These are phyloP conservation scores for Barbus barbus DNA, from an alignment of 2,113 vertebrate genomes.

Conservation along the genomic window DNA sequence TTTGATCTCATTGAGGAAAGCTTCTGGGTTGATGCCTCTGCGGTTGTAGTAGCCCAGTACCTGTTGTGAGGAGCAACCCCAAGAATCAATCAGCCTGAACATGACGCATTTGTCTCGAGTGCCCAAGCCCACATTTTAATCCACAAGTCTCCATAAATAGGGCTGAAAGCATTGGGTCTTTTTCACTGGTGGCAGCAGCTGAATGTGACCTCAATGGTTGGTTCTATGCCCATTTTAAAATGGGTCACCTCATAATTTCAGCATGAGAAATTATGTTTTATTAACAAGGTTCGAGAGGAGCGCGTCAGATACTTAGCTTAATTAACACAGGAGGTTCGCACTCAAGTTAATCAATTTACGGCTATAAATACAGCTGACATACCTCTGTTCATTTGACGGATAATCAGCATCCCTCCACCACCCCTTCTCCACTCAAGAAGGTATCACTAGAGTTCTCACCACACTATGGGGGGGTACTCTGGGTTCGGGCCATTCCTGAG, in stretches of 20 bases:
- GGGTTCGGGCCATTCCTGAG: too few species aligned
- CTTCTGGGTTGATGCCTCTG: conserved; percentile 89
- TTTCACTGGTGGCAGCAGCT: conserved; percentile 41
- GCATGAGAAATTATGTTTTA: too few species aligned
- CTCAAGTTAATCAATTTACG: too few species aligned
- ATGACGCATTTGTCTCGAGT: conserved; percentile 10
- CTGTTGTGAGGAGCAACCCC: conserved; percentile 64
- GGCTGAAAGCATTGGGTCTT: not conserved
- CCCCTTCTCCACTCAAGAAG: too few species aligned
- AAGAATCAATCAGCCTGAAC: conserved; percentile 9
- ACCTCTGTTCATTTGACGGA: too few species aligned
- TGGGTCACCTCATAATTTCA: conserved; percentile 22
- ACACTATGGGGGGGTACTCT: too few species aligned
- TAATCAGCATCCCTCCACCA: too few species aligned
- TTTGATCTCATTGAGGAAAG: conserved; percentile 93
- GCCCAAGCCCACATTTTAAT: conserved; percentile 12
- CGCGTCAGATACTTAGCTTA: too few species aligned
- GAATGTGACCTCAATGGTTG: conserved; percentile 40
- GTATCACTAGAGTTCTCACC: too few species aligned
- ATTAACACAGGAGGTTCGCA: too few species aligned
- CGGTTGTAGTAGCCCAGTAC: conserved; percentile 96
- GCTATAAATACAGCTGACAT: too few species aligned
- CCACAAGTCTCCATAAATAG: conserved; percentile 7
- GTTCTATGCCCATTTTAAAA: not conserved
- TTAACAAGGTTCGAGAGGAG: too few species aligned